Evolutionary conservation across 2,113 vertebrate genomes (phyloP), one percentile per base, ranked within the genome.

Genomic region (Pygathrix nemaeus): DNA sequence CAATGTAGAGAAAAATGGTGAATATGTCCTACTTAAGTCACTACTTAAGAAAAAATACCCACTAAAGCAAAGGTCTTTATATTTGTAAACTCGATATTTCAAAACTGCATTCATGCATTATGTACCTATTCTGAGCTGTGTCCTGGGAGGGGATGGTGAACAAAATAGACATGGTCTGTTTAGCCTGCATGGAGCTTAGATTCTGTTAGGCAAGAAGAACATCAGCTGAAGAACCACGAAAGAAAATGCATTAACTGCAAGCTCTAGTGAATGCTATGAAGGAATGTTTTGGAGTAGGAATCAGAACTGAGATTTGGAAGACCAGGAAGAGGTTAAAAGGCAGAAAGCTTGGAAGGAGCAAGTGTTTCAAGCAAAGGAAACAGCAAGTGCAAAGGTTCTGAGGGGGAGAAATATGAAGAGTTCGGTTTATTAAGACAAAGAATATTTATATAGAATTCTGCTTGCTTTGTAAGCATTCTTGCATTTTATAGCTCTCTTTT

Each of bases 381-480:
- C 14, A 93, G 45, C 48, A 50, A 52, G 30, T 90, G 61, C 93
- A 90, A 96, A 88, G 55, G 20, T 35, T 38, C 89, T 23, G 38
- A 12, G 64, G 21, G 61, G 55, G 25, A 30, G 40, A 92, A 64
- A 21, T 18, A 18, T 23, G 50, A 50, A 23, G 18, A 25, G 5
- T 20, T 76, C 16, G 50, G 20, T 85, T 92, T 72, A 48, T 88
- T 70, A 97, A 87, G 81, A 59, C 66, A 57, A 70, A 55, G 90
- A 20, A 92, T 55, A 55, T 21, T 40, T 35, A n/a, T 59, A 88
- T 79, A 75, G 85, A 90, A 72, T 88, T 93, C 94, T 72, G 13
- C 50, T 93, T 86, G 73, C 57, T 78, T 82, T 82, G 32, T 57
- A 85, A 89, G 88, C 84, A 70, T 75, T 86, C 95, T 86, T 94